phyloP scores from a whole-genome alignment of 1,140 invertebrate species.

The Zeugodacus cucurbitae region DNA sequence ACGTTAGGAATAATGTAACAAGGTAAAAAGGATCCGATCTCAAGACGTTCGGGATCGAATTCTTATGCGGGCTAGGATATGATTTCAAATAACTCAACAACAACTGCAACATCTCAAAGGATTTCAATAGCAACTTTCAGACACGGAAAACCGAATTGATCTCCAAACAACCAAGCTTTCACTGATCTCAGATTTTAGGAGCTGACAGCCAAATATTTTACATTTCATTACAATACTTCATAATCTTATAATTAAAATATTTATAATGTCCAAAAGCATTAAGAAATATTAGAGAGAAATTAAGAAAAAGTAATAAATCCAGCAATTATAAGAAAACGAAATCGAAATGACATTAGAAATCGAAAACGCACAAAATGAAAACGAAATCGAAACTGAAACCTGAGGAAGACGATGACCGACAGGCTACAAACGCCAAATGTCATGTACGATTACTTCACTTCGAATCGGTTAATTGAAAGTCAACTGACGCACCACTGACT shows the following conservation, averaged over 20 bases:
- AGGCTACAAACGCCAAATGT: constrained; percentile 12
- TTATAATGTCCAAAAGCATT: background rate
- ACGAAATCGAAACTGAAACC: background rate
- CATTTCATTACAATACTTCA: background rate
- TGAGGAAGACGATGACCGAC: background rate
- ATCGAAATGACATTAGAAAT: constrained; percentile 10
- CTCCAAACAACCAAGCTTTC: too few relatives aligned
- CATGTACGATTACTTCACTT: constrained; percentile 35
- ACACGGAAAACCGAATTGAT: too few relatives aligned
- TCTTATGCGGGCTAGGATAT: too few relatives aligned
- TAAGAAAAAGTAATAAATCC: background rate
- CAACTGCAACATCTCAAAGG: too few relatives aligned
- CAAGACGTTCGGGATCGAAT: too few relatives aligned
- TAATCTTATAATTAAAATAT: background rate
- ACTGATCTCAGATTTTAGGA: too few relatives aligned
- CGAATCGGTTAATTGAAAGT: constrained; percentile 30
- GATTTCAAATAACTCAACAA: too few relatives aligned
- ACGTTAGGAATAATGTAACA: too few relatives aligned
- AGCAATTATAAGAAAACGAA: background rate
- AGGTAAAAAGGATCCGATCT: too few relatives aligned
- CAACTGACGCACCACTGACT: background rate
- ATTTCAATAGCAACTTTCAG: too few relatives aligned
- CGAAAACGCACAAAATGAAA: background rate
- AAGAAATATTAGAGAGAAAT: background rate
- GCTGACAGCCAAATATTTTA: too few relatives aligned